These are phyloP conservation scores for Hipposideros armiger DNA, from an alignment of 2,113 vertebrate genomes.

Conservation along the genomic window DNA sequence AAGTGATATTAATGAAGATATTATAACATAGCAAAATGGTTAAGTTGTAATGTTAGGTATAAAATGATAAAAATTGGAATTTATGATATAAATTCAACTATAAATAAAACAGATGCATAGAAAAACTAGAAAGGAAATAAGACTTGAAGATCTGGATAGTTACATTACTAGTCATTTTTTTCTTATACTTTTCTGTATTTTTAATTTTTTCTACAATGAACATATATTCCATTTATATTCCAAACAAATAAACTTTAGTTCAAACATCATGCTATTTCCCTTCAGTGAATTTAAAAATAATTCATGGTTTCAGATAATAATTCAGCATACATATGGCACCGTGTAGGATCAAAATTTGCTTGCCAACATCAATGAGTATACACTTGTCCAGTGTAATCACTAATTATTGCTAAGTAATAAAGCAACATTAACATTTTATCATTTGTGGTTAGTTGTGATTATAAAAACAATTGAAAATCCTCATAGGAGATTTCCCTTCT, in stretches of 20 bases:
- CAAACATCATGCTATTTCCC: neutral
- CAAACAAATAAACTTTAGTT: conserved; percentile 44
- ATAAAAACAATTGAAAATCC: conserved; percentile 28
- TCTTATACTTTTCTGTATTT: neutral
- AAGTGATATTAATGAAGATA: neutral
- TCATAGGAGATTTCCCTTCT: neutral
- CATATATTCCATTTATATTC: conserved; percentile 9
- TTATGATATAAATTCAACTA: neutral
- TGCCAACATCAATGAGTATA: neutral
- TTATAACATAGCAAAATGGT: neutral
- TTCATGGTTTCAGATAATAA: neutral
- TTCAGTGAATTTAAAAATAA: conserved; percentile 6
- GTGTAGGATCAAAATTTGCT: neutral
- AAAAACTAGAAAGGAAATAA: conserved; percentile 42
- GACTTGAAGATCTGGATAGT: neutral
- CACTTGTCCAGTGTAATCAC: neutral
- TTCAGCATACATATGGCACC: neutral
- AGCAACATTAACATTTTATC: neutral
- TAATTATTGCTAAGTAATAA: conserved; percentile 53
- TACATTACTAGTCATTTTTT: neutral
- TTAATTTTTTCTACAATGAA: neutral
- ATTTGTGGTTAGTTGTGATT: neutral
- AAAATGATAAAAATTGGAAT: conserved; percentile 26
- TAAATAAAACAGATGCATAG: neutral
- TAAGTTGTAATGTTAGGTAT: neutral